These are phyloP conservation scores for Channa striata DNA, from an alignment of 2,797 vertebrate genomes.

Conservation along the genomic window DNA sequence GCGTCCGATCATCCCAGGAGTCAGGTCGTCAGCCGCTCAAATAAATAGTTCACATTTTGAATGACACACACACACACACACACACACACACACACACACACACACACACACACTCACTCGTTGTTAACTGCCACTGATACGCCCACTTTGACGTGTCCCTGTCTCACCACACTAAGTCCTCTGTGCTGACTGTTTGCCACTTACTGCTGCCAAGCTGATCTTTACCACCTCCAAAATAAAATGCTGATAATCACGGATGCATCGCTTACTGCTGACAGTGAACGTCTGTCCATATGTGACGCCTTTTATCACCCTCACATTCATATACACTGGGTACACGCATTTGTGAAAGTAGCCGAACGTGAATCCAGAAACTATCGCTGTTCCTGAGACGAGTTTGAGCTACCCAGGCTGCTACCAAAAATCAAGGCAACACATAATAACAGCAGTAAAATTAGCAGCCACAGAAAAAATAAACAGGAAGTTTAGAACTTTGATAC, in stretches of 20 bases:
- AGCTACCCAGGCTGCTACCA: no score
- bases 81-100: not conserved
- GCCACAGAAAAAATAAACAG: no score
- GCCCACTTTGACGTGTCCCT: constrained; percentile 19
- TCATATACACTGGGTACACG: no score
- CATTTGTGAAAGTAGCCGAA: no score
- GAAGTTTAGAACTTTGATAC: no score
- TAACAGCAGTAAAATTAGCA: no score
- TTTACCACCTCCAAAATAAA: constrained; percentile 49
- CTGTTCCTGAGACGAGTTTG: no score
- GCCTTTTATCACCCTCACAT: not conserved
- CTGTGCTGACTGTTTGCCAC: constrained; percentile 46
- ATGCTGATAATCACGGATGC: constrained; percentile 15
- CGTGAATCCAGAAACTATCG: no score
- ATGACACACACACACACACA: no score
- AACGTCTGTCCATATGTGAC: not conserved
- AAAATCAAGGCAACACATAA: no score
- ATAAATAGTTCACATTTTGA: no score
- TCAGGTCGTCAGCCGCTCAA: not conserved
- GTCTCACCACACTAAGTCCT: constrained; percentile 29
- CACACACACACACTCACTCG: not conserved
- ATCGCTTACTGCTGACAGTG: not conserved
- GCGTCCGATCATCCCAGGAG: not conserved
- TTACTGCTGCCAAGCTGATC: constrained; percentile 42
- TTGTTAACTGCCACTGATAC: constrained; percentile 3